Percentiles rank a stretch among this genome's conserved stretches.
These are phyloP conservation scores for Chamaetylas fuelleborni DNA, from an alignment of 2,113 vertebrate genomes.

Conservation along the genomic window DNA sequence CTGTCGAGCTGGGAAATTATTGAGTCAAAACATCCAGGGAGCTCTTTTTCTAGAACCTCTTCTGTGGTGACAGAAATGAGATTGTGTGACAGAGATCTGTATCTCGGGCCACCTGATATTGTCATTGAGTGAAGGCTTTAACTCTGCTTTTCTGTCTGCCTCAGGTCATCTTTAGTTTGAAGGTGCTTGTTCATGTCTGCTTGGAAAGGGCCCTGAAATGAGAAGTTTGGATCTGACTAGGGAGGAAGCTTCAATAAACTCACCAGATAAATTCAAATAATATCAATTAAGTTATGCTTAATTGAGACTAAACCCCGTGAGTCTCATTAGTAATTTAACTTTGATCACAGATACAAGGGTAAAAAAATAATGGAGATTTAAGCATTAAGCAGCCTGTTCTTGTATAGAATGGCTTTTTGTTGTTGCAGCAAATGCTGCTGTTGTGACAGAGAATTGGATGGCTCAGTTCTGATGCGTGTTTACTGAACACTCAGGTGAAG, in stretches of 20 bases:
- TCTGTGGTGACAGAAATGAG: not conserved
- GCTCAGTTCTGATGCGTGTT: not conserved
- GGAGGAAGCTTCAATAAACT: not conserved
- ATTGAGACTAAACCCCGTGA: rapidly evolving
- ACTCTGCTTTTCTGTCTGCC: not conserved
- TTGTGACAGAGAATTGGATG: not conserved
- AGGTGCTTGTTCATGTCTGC: not conserved
- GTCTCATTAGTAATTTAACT: not conserved
- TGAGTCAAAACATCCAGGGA: not conserved
- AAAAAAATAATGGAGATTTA: not conserved
- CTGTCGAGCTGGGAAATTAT: not conserved
- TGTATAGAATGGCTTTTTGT: not conserved
- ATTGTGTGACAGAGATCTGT: not conserved
- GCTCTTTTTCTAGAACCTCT: not conserved
- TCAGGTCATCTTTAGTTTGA: not conserved
- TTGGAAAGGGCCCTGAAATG: not conserved
- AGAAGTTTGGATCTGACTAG: not conserved
- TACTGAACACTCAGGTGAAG: not conserved
- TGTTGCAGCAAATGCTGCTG: not conserved
- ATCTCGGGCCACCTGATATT: not conserved
- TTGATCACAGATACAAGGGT: not conserved
- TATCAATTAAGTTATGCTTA: not conserved
- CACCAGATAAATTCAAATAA: not conserved
- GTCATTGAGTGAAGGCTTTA: not conserved
- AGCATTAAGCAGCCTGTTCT: not conserved